These are phyloP conservation scores for Otis tarda DNA, from an alignment of 2,113 vertebrate genomes.

Conservation along the genomic window DNA sequence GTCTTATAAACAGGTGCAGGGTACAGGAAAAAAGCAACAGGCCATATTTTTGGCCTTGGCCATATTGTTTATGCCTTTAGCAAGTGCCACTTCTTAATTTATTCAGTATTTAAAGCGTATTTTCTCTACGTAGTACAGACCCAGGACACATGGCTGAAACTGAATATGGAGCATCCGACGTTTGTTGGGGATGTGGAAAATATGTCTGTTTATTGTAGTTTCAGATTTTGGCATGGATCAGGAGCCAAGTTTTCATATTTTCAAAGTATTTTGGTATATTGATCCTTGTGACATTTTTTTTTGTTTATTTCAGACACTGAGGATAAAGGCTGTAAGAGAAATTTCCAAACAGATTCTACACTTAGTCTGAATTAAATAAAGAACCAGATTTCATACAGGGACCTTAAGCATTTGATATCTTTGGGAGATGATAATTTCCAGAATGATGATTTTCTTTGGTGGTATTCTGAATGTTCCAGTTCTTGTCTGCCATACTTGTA, in stretches of 20 bases:
- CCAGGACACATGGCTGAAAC: background rate
- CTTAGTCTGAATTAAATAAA: background rate
- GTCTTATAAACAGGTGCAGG: background rate
- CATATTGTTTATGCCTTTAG: background rate
- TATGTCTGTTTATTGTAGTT: background rate
- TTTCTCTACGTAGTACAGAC: background rate
- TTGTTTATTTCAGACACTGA: background rate
- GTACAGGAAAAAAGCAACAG: background rate
- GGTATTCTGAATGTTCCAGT: background rate
- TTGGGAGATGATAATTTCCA: background rate
- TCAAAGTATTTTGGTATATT: background rate
- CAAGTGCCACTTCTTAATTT: background rate
- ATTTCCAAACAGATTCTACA: background rate
- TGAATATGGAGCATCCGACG: background rate
- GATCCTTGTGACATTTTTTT: background rate
- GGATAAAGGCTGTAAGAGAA: background rate
- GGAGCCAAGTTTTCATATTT: background rate
- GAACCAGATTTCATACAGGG: background rate
- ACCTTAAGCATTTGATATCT: background rate
- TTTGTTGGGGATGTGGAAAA: background rate
- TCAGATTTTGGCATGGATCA: background rate
- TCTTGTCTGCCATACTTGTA: background rate
- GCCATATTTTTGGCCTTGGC: background rate
- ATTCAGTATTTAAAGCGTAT: background rate
- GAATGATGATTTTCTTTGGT: background rate